phyloP scores from a whole-genome alignment of 2,888 invertebrate genomes.

The Eubasilissa splendida region DNA sequence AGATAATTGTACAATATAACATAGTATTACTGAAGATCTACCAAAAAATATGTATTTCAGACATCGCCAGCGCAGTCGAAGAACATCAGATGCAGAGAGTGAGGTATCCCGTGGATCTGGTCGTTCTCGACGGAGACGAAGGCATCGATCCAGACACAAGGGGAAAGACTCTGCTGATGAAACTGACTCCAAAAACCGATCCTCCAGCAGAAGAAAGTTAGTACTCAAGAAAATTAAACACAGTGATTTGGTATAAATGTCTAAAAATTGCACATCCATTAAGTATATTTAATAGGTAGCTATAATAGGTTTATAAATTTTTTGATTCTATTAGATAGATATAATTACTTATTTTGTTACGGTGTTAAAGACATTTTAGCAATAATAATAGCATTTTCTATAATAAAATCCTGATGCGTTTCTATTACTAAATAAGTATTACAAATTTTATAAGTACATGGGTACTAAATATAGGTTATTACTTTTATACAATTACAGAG shows the following conservation, averaged over 20 bases:
- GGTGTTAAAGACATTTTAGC: too few relatives aligned
- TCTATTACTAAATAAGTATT: too few relatives aligned
- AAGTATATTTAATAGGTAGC: too few relatives aligned
- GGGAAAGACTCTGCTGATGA: conserved; percentile 84
- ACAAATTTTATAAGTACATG: too few relatives aligned
- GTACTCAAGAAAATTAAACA: background rate
- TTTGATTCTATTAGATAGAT: too few relatives aligned
- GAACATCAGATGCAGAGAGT: conserved; percentile 92
- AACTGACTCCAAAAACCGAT: conserved; percentile 68
- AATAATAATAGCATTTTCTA: too few relatives aligned
- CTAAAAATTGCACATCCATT: too few relatives aligned
- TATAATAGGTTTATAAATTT: too few relatives aligned
- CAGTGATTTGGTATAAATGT: too few relatives aligned
- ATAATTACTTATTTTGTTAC: too few relatives aligned
- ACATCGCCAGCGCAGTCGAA: conserved; percentile 85
- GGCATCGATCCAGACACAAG: conserved; percentile 83
- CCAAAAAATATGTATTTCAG: conserved; percentile 64
- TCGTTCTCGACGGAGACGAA: conserved; percentile 82
- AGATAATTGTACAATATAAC: background rate
- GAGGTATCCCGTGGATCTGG: conserved; percentile 90
- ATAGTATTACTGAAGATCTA: background rate
- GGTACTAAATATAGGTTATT: too few relatives aligned
- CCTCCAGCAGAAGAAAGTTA: conserved; percentile 61
- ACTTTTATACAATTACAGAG: conserved; percentile 63
- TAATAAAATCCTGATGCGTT: too few relatives aligned